These are phyloP conservation scores for Eupithecia exiguata DNA, from an alignment of 2,888 invertebrate species.

Conservation along the genomic window DNA sequence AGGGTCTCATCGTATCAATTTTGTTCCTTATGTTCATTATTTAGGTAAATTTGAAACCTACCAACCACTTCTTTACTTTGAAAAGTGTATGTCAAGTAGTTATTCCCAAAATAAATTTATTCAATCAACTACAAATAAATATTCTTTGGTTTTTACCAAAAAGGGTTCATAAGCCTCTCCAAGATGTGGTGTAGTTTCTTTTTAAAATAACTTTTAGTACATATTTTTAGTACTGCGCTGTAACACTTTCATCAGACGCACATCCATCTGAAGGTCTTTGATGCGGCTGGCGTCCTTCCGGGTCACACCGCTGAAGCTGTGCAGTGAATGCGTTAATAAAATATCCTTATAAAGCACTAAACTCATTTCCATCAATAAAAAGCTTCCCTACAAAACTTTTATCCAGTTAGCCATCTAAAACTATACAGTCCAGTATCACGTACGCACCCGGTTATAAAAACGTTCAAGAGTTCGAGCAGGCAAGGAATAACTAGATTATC, in stretches of 20 bases:
- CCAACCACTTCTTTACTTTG: neutral
- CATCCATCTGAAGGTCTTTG: neutral
- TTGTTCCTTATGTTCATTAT: neutral
- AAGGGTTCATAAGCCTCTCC: neutral
- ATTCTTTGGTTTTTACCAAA: neutral
- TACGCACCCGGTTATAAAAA: slow-evolving; percentile 47
- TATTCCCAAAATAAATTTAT: neutral
- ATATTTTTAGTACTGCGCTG: neutral
- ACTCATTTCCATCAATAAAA: slow-evolving; percentile 6
- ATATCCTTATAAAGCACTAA: neutral
- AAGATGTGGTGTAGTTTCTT: neutral
- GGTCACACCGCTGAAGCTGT: neutral
- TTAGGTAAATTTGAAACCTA: neutral
- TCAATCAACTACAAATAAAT: too few relatives aligned
- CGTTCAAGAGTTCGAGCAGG: slow-evolving; percentile 47
- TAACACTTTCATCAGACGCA: neutral
- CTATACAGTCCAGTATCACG: slow-evolving; percentile 37
- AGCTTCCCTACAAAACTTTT: neutral
- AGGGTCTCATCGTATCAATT: slow-evolving; percentile 6
- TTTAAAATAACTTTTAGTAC: neutral
- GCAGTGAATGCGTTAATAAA: neutral
- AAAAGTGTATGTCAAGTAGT: neutral
- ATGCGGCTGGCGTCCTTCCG: neutral
- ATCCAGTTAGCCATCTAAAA: slow-evolving; percentile 28
- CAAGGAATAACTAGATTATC: slow-evolving; percentile 71